These are phyloP conservation scores for Hirtodrosophila alboralis DNA, from an alignment of 2,888 invertebrate species.

Conservation along the genomic window DNA sequence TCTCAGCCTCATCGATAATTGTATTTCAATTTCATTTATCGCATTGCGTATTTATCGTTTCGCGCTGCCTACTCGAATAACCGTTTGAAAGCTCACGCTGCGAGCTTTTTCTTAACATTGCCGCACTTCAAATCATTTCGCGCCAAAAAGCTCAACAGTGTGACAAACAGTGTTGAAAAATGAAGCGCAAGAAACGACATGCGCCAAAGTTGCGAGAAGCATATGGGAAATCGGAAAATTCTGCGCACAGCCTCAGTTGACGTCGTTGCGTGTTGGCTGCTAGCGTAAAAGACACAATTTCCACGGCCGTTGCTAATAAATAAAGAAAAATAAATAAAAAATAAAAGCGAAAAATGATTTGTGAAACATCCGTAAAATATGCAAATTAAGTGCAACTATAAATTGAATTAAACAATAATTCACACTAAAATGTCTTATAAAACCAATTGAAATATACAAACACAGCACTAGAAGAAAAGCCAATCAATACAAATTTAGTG, in stretches of 20 bases:
- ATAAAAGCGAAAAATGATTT: constrained; percentile 17
- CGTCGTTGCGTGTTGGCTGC: constrained; percentile 72
- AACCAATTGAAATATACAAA: constrained; percentile 3
- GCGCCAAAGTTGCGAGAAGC: constrained; percentile 51
- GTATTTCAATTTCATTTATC: too few species aligned
- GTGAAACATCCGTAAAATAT: constrained; percentile 10
- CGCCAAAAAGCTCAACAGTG: constrained; percentile 53
- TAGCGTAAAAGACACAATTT: constrained; percentile 46
- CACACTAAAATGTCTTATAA: constrained; percentile 9
- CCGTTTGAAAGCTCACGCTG: constrained; percentile 7
- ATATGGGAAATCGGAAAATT: constrained; percentile 56
- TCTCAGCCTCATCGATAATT: too few species aligned
- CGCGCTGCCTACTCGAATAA: constrained; percentile 1
- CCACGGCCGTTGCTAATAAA: constrained; percentile 29
- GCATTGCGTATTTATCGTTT: too few species aligned
- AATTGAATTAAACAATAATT: neutral
- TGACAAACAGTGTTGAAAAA: constrained; percentile 46
- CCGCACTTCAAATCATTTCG: constrained; percentile 8
- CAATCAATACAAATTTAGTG: constrained; percentile 50
- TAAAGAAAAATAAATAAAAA: constrained; percentile 24
- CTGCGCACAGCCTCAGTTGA: constrained; percentile 61
- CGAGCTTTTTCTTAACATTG: constrained; percentile 42
- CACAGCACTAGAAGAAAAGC: constrained; percentile 4
- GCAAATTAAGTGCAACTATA: constrained; percentile 12
- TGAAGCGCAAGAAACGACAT: constrained; percentile 31